These are phyloP conservation scores for Cyclophora punctaria DNA, from an alignment of 2,888 invertebrate genomes.

Conservation along the genomic window DNA sequence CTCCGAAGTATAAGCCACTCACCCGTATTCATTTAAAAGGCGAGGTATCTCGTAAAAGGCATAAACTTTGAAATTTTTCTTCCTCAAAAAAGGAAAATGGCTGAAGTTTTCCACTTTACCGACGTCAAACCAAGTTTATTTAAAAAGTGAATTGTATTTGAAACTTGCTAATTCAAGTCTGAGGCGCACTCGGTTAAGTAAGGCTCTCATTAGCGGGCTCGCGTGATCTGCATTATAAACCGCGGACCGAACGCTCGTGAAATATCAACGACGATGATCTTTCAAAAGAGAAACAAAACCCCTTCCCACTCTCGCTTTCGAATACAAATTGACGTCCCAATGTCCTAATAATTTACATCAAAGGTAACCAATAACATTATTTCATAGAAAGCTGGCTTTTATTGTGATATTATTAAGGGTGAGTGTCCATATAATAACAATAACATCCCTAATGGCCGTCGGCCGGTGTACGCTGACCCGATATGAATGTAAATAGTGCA, in stretches of 20 bases:
- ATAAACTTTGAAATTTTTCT: constrained; percentile 53
- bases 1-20: constrained; percentile 24
- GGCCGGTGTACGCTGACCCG: constrained; percentile 9
- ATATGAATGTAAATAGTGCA: constrained; percentile 14
- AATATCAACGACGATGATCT: constrained; percentile 51
- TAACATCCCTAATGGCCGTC: constrained; percentile 19
- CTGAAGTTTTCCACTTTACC: constrained; percentile 64
- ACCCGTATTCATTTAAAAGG: constrained; percentile 36
- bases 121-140: constrained; percentile 60
- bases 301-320: constrained; percentile 16
- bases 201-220: constrained; percentile 70
- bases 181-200: constrained; percentile 61
- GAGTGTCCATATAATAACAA: constrained; percentile 26
- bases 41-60: constrained; percentile 41
- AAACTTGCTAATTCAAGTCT: constrained; percentile 69
- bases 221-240: constrained; percentile 63
- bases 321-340: constrained; percentile 38
- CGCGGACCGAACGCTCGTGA: constrained; percentile 41
- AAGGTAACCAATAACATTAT: constrained; percentile 29
- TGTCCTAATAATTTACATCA: constrained; percentile 32
- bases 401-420: constrained; percentile 20
- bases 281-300: too few species aligned
- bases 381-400: constrained; percentile 22
- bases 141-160: constrained; percentile 67
- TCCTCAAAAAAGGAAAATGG: constrained; percentile 43